Evolutionary conservation across 2,888 invertebrate genomes (phyloP), one percentile per base, ranked within the genome.

Genomic region (Chrysodeixis includens): DNA sequence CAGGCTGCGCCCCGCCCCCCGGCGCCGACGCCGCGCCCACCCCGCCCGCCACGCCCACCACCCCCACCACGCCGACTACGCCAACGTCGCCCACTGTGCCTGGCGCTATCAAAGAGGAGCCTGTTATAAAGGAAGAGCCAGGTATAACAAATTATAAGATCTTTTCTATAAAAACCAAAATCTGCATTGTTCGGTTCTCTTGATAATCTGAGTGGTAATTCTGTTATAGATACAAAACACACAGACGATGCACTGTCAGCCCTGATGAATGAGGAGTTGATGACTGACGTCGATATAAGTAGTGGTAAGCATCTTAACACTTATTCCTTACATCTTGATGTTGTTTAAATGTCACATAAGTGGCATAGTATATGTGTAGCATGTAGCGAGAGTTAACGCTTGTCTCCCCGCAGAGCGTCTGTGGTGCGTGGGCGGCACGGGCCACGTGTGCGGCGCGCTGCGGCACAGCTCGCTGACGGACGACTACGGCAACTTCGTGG

Each of bases 401-500:
- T 40, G 40, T 40, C n/a, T n/a, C n/a, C n/a, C 0, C 20, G 0
- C 83, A 94, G 94, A 93, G 80, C 87, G 89, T 0, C 85, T 85
- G 83, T 91, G 95, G 93, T 91, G 93, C 73, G 83, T 75, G 63
- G 84, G 88, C 58, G 90, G 49, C 85, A 90, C 66, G 91, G 93
- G 6, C n/a, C 94, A 93, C 91, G 86, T 88, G 81, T 94, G 93
- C 88, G 88, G 93, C 69, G 88, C 89, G 62, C 86, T 90, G 69
- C 90, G 93, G 0, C 95, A 95, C 91, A 87, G 89, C 77, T 88
- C 94, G 69, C 92, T 95, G 54, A 95, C 95, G 9, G 95, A 95
- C 92, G 95, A 95, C 88, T 95, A 95, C 90, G 95, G 95, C 63
- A 95, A 95, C 92, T 95, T 95, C 87, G 90, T 94, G 69, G 94